Conservation (phyloP, 2,888 invertebrate genomes). For the Cryptocheilus praepositus region DNA sequence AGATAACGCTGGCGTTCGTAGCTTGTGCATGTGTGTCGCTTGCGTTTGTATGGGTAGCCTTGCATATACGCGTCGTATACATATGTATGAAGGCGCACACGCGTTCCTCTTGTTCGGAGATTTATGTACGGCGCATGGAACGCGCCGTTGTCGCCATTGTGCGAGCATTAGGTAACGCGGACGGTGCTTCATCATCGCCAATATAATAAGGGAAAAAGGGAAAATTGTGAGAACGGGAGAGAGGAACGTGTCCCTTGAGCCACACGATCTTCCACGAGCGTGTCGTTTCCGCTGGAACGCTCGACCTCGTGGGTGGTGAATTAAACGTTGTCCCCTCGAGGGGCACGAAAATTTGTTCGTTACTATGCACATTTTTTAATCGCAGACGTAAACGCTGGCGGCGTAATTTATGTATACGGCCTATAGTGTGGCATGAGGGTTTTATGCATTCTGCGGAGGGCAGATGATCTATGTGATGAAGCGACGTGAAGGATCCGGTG, state of each 20-base stretch:
- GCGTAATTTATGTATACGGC: no score
- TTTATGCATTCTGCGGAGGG: no score
- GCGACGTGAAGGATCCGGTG: no score
- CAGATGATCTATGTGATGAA: no score
- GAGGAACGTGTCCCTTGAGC: neutral
- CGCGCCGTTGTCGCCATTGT: slow-evolving; percentile 61
- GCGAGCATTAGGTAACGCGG: slow-evolving; percentile 61
- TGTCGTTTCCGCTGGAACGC: slow-evolving; percentile 12
- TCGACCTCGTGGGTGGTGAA: slow-evolving; percentile 12
- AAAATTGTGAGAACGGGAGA: neutral
- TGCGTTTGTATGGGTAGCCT: no score
- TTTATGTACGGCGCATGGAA: slow-evolving; percentile 58
- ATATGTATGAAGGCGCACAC: slow-evolving; percentile 15
- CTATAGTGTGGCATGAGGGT: no score
- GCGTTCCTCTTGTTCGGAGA: slow-evolving; percentile 59
- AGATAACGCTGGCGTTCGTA: slow-evolving; percentile 52
- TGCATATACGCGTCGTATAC: slow-evolving; percentile 23
- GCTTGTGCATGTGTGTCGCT: neutral
- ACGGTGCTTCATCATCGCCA: slow-evolving; percentile 57
- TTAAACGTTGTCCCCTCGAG: neutral
- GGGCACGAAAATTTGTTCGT: neutral
- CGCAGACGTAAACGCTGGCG: no score
- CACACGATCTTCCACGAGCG: neutral
- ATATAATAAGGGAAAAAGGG: slow-evolving; percentile 43
- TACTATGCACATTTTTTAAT: no score